These are phyloP conservation scores for Ormyrus nitidulus DNA, from an alignment of 2,888 invertebrate species.

Conservation along the genomic window DNA sequence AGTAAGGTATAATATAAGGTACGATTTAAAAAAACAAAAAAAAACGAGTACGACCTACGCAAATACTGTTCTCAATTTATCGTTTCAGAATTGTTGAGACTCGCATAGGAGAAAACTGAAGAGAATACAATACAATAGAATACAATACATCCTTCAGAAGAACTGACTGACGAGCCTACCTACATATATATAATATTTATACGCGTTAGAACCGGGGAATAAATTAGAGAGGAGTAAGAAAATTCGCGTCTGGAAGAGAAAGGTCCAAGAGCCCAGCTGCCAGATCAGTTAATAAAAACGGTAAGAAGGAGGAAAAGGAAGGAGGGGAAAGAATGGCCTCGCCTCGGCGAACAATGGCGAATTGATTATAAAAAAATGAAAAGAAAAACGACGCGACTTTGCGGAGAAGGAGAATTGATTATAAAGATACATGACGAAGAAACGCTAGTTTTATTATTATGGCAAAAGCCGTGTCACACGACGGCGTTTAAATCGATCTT, in stretches of 20 bases:
- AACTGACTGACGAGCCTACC: conserved; percentile 30
- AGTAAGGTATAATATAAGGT: conserved; percentile 1
- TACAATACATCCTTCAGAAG: not conserved
- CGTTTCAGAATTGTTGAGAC: too few relatives aligned
- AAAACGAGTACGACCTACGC: conserved; percentile 11
- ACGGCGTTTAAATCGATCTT: conserved; percentile 42
- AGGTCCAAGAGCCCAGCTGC: conserved; percentile 23
- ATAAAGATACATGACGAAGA: conserved; percentile 39
- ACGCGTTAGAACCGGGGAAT: conserved; percentile 22
- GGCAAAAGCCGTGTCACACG: conserved; percentile 32
- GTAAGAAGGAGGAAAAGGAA: not conserved
- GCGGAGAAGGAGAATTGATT: conserved; percentile 19
- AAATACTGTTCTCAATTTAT: too few relatives aligned
- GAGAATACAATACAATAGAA: not conserved
- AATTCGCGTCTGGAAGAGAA: conserved; percentile 47
- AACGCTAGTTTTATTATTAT: conserved; percentile 43
- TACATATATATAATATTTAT: conserved; percentile 31
- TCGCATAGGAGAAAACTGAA: not conserved
- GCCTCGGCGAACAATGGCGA: not conserved
- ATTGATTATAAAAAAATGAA: conserved; percentile 17
- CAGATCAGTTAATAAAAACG: not conserved
- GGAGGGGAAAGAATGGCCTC: too few relatives aligned
- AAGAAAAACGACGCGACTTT: not conserved
- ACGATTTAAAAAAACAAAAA: conserved; percentile 1
- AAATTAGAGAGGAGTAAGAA: conserved; percentile 40